Conservation (phyloP, 2,888 invertebrate genomes). For the Heliconius hortense region DNA sequence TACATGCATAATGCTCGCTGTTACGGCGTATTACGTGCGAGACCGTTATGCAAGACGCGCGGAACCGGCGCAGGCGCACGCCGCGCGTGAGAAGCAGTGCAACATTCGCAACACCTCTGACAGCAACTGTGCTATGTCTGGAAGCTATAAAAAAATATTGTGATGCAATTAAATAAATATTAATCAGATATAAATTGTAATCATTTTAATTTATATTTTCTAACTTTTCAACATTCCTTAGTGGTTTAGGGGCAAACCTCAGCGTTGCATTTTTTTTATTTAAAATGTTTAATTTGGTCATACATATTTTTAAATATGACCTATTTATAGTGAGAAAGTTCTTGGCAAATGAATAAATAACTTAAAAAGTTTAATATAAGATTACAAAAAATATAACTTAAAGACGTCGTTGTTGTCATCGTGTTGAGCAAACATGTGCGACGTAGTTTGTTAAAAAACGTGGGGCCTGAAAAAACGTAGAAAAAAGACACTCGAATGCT, state of each 20-base stretch:
- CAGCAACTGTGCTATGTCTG: slow-evolving; percentile 55
- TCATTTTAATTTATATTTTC: no score
- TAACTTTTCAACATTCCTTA: no score
- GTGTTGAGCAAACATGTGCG: slow-evolving; percentile 79
- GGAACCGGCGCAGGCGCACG: slow-evolving; percentile 56
- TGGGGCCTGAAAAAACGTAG: slow-evolving; percentile 64
- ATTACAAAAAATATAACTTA: slow-evolving; percentile 46
- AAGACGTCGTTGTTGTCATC: slow-evolving; percentile 51
- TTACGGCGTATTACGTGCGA: slow-evolving; percentile 75
- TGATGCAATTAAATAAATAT: slow-evolving; percentile 12
- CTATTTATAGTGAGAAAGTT: not conserved
- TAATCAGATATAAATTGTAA: not conserved
- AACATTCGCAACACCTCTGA: slow-evolving; percentile 54
- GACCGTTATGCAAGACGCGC: slow-evolving; percentile 71
- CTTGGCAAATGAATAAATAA: not conserved
- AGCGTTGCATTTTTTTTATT: no score
- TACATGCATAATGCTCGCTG: slow-evolving; percentile 73
- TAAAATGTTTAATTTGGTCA: no score
- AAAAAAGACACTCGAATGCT: slow-evolving; percentile 74
- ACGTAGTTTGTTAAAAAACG: slow-evolving; percentile 76
- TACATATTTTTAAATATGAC: not conserved
- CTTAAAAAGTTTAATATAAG: slow-evolving; percentile 38
- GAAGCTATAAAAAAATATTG: slow-evolving; percentile 50
- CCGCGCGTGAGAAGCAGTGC: slow-evolving; percentile 68
- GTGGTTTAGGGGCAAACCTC: no score